Conservation (phyloP, 2,113 vertebrate genomes). For the Sterrhoptilus dennistouni region DNA sequence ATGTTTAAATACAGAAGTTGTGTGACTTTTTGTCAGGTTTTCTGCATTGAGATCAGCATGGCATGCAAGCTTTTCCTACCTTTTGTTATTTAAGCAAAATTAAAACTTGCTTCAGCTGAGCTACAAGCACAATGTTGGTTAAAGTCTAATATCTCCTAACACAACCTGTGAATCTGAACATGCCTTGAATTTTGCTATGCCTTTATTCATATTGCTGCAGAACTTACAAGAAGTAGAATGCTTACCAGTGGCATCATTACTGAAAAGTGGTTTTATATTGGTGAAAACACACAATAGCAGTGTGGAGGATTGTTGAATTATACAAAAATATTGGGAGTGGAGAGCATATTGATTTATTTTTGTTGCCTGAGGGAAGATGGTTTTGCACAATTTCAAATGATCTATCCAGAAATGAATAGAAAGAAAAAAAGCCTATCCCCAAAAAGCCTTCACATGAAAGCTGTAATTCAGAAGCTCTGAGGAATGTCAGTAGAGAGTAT, state of each 20-base stretch:
- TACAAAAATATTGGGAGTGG: not conserved
- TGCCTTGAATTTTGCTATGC: not conserved
- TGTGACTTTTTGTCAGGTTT: not conserved
- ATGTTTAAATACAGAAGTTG: not conserved
- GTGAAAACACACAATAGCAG: not conserved
- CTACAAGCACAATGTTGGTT: not conserved
- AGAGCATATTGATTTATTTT: not conserved
- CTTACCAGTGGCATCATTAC: not conserved
- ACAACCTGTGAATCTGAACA: not conserved
- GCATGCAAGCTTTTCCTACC: not conserved
- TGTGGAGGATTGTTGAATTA: not conserved
- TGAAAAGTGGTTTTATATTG: not conserved
- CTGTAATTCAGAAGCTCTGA: not conserved
- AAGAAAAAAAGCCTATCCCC: not conserved
- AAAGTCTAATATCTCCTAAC: not conserved
- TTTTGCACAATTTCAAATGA: not conserved
- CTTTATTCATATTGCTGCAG: not conserved
- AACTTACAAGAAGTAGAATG: not conserved
- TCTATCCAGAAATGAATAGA: not conserved
- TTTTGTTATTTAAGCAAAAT: not conserved
- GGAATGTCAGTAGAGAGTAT: not conserved
- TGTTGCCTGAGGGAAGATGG: not conserved
- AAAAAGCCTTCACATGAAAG: not conserved
- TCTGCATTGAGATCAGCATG: not conserved
- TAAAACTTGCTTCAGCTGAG: not conserved